A percentile compares a stretch with the other conserved stretches of the same genome.
Evolutionary conservation across 2,888 invertebrate genomes (phyloP).

Genomic region (Eueremaeus valkanovi): DNA sequence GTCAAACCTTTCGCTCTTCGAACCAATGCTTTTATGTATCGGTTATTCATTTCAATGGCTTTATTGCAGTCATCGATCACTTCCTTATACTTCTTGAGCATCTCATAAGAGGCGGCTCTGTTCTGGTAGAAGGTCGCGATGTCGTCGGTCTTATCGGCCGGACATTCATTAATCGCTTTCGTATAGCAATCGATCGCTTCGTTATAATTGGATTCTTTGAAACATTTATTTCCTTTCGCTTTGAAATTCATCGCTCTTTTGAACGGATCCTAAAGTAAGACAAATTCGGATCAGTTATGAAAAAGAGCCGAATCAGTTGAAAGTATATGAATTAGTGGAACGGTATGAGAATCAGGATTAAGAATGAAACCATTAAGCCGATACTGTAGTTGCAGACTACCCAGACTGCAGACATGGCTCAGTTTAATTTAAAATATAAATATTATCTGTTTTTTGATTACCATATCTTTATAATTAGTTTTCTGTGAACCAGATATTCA

Average conservation of each 20-base stretch:
- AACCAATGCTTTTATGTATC: slow-evolving; percentile 80
- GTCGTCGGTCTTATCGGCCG: slow-evolving; percentile 62
- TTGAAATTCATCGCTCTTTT: slow-evolving; percentile 61
- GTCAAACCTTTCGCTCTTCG: slow-evolving; percentile 61
- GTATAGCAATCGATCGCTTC: slow-evolving; percentile 56
- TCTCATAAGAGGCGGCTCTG: slow-evolving; percentile 90
- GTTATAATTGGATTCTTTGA: slow-evolving; percentile 54
- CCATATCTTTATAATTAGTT: too few species aligned
- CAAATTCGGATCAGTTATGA: neutral
- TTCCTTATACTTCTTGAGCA: slow-evolving; percentile 66
- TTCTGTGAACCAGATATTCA: too few species aligned
- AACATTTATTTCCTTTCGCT: slow-evolving; percentile 55
- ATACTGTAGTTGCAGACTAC: too few species aligned
- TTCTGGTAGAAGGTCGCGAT: slow-evolving; percentile 92
- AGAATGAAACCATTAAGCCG: too few species aligned
- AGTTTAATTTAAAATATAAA: too few species aligned
- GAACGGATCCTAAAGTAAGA: slow-evolving; percentile 3
- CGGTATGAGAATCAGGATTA: too few species aligned
- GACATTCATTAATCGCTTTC: slow-evolving; percentile 55
- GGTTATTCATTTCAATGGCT: slow-evolving; percentile 76
- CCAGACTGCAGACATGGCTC: too few species aligned
- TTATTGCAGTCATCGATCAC: slow-evolving; percentile 81
- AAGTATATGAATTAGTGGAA: too few species aligned
- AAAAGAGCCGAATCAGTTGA: too few species aligned
- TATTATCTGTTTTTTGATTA: too few species aligned